phyloP scores from a whole-genome alignment of 2,113 vertebrate genomes.

The Pelecanoides urinatrix region DNA sequence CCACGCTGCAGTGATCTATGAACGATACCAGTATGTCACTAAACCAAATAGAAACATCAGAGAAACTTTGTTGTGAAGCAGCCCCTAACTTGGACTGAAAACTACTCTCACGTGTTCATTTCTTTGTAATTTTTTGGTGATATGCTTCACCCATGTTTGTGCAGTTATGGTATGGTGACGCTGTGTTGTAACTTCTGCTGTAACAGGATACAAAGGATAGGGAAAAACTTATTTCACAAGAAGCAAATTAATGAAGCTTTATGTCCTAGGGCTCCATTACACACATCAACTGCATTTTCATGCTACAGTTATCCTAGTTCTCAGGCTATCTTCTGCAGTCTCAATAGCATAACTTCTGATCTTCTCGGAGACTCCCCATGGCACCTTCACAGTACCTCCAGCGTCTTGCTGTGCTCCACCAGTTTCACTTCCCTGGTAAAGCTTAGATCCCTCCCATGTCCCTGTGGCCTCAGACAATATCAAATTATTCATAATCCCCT shows the following conservation, averaged over 20 bases:
- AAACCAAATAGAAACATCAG: neutral
- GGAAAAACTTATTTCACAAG: neutral
- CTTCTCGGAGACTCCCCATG: neutral
- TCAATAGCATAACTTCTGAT: neutral
- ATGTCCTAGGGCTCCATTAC: neutral
- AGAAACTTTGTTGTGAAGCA: neutral
- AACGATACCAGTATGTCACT: neutral
- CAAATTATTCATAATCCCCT: neutral
- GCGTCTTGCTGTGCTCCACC: neutral
- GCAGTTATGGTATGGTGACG: neutral
- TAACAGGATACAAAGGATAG: neutral
- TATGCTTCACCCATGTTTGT: neutral
- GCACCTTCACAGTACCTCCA: neutral
- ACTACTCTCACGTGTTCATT: neutral
- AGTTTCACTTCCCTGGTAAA: neutral
- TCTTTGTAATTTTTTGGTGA: neutral
- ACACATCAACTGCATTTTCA: neutral
- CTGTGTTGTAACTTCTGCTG: neutral
- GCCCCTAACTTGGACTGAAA: neutral
- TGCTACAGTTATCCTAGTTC: neutral
- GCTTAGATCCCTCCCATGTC: neutral
- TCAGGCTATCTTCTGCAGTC: neutral
- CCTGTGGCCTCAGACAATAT: neutral
- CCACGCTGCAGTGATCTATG: conserved; percentile 4
- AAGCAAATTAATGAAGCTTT: neutral